Conservation (phyloP, 2,888 invertebrate genomes). For the Temnothorax ravouxi region DNA sequence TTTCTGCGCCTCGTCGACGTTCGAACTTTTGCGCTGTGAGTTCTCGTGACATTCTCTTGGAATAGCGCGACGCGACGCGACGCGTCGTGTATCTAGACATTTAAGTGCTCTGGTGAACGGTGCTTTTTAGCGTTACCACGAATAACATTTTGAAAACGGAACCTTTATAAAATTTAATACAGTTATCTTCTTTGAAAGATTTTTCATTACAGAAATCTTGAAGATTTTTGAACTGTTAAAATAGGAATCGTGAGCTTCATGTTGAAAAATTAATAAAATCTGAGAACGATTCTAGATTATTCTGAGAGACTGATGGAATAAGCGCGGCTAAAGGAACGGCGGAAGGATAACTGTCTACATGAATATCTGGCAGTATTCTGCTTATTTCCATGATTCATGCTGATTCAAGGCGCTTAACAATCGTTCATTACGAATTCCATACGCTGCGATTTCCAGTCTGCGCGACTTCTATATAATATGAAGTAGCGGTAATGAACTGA, state of each 20-base stretch:
- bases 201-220: background rate
- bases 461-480: constrained; percentile 67
- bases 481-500: constrained; percentile 83
- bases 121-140: background rate
- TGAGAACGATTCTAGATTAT: background rate
- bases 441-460: constrained; percentile 50
- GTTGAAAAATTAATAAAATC: background rate
- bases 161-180: background rate
- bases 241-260: background rate
- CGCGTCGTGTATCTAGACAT: background rate
- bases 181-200: background rate
- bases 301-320: background rate
- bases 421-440: constrained; percentile 43
- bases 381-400: constrained; percentile 30
- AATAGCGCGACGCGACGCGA: background rate
- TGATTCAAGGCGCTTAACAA: constrained; percentile 21
- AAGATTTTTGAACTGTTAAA: background rate
- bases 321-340: background rate
- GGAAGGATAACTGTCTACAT: constrained; percentile 13
- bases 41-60: constrained; percentile 13
- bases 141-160: background rate
- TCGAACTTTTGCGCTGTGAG: constrained; percentile 18
- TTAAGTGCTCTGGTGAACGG: background rate
- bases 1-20: constrained; percentile 7
- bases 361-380: background rate